Evolutionary conservation across 2,797 vertebrate species (phyloP), one percentile per base, ranked within the genome.

Genomic region (Falco berigora): DNA sequence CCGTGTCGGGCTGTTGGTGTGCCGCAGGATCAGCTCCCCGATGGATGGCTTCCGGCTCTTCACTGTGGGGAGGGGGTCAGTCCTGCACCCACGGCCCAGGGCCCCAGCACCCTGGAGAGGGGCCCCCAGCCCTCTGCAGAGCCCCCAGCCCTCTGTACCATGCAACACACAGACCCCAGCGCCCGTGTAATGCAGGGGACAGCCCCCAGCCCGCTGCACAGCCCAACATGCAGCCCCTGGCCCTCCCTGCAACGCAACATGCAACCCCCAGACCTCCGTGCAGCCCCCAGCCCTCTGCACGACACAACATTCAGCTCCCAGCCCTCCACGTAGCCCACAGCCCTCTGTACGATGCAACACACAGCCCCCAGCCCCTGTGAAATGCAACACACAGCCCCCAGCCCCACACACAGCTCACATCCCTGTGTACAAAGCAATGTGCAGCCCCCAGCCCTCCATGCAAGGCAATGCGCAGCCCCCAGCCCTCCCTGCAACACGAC

Each of bases 1-100:
- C 28, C 99, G 98, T 0, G 99, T 99, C 5, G 99, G 99, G 95
- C 99, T 99, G 98, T 99, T 98, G 77, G 99, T 98, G 94, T 99
- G 99, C 14, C 99, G 99, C 66, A 99, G 98, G 94, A 99, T 50
- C 87, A 93, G 88, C 92, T 93, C 92, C 49, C 88, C 92, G 18
- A 93, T 56, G 10, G 92, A 93, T 2, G 88, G 92, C 72, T 82
- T 82, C 3, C 92, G 72, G 55, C 87, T 55, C 49, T 36, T 49
- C 47, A 27, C 75, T 64, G 75, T 6, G 8, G 47, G n/a, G 6
- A 32, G 2, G 5, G 15, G 6, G 49, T 53, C 68, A 53, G 68
- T 9, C 25, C 67, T 7, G 34, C 10, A 11, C n/a, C n/a, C 2
- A 27, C 2, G 3, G 64, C 34, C 58, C 58, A 14, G 55, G 14